Evolutionary conservation across 2,888 invertebrate genomes (phyloP), one percentile per base, ranked within the genome.

Genomic region (Thera britannica): DNA sequence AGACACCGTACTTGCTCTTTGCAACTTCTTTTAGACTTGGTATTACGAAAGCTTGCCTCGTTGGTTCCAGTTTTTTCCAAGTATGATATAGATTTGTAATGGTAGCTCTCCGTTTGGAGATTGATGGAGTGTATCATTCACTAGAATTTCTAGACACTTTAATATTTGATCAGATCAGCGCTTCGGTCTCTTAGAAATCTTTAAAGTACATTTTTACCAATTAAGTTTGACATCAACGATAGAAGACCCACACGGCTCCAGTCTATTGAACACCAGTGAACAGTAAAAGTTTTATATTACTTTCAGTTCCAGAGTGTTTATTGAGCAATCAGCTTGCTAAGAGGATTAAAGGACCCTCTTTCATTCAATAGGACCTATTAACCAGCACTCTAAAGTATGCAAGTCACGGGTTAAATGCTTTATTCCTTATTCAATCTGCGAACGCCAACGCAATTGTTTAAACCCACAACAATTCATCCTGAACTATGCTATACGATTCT

Each of bases 371-470:
- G 41, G 44, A 41, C 54, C 62, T 62, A 62, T 60, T 68, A 62
- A 62, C 59, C 57, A 66, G 51, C 59, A 54, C 51, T 49, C 46
- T 68, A 62, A 65, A 65, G 71, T 68, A 77, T 72, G 68, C 75
- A 76, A 84, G 83, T 83, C 88, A 85, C 82, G 82, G 84, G 86
- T 90, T 88, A 90, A 90, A 88, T 83, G 83, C 77, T 86, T 89
- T 85, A 90, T 90, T 89, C 77, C 86, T 89, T 85, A 90, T 90
- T 89, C 86, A 90, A 91, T 92, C 84, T 89, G 87, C 86, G 82
- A 80, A 85, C 88, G 81, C 87, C 87, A 80, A 85, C 86, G 84
- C 89, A 87, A 88, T 90, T 88, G 89, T 87, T 86, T 86, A 86
- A 84, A 84, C 77, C 74, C 59, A 75, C 71, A 77, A 75, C 70